Evolutionary conservation across 2,888 invertebrate species (phyloP), one percentile per base, ranked within the genome.

Genomic region (Amphimallon solstitiale): DNA sequence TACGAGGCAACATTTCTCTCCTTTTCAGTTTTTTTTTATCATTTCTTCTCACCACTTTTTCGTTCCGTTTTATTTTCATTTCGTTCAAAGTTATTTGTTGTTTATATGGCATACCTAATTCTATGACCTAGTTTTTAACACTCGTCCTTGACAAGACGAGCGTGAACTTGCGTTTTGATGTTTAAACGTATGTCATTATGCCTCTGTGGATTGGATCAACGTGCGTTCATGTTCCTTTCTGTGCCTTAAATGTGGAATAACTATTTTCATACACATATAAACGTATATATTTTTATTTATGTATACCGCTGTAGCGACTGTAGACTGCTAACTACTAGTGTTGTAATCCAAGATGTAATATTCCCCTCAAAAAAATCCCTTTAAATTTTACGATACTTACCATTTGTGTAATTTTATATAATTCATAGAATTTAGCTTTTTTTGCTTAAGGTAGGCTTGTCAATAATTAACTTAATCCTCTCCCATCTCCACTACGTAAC

Each of bases 1-100:
- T 72, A 69, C 69, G 68, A 68, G 70, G 69, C 72, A 70, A 69
- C 68, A 70, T 65, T 54, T 52, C 29, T 52, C 23, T 34, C 38
- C 48, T 17, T 43, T 9, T n/a, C 12, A 12, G 12, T 37, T 37
- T n/a, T 43, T 43, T 14, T 43, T 43, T 43, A 43, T 43, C 43
- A 43, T 43, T 12, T 15, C 43, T 43, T 7, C 43, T 43, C 12
- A 6, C 14, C n/a, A n/a, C 9, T 40, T 14, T 56, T 35, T 19
- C 9, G 19, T 12, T 12, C 6, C 40, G 10, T 23, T 21, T n/a
- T 2, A 6, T 56, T 54, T 38, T 23, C 2, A 7, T 56, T 56
- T 14, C 37, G 14, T 40, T 23, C 14, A 14, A 23, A 21, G 23
- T 54, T 40, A 7, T 48, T 48, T 23, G n/a, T n/a, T 48, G 23